Base-by-base conservation (phyloP, 2,797 vertebrate genomes). In the Prunella strophiata region DNA sequence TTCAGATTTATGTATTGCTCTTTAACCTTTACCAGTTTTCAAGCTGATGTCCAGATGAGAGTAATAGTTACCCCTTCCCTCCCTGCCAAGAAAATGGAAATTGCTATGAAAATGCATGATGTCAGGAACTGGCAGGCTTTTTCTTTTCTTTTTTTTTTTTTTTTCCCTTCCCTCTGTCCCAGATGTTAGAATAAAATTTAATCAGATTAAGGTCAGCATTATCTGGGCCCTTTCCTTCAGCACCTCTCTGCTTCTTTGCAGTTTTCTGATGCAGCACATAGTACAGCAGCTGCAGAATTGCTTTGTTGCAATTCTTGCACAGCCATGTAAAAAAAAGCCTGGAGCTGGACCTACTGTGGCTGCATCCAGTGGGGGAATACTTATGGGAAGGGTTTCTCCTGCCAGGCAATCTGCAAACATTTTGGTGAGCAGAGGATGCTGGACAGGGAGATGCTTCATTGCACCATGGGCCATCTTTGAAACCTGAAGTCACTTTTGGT, bases 21-120 rank as follows among this genome's bases (percentile, higher is more conserved):
- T 85, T 87, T 67, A 72, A 74, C 48, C 25, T 85, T 85, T 77
- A 50, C 48, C 38, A 42, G 48, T 83, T 85, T 82, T 73, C 78
- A 88, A 51, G 51, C 52, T 86, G 19, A 78, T 73, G 30, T 43
- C 32, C 34, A 61, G 58, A 47, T 77, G 52, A 61, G 30, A 43
- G 10, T 50, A 83, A 66, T 63, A 71, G 32, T 82, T 74, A 77
- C 23, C 38, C 22, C 3, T 13, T 81, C 32, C 18, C 11, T 73
- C 9, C 32, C 42, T 63, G 52, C 70, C 61, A 74, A 80, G 59
- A 74, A 85, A 88, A 82, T 54, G 47, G 71, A 62, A 78, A 85
- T 89, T 61, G 21, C 47, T 50, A 7, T 58, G 51, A 88, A 83
- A 80, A 63, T 43, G 32, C 42, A 20, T 67, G 48, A 57, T 80